Percentiles rank a stretch among this genome's conserved stretches.
These are phyloP conservation scores for Hetaerina americana DNA, from an alignment of 1,140 invertebrate genomes.

Conservation along the genomic window DNA sequence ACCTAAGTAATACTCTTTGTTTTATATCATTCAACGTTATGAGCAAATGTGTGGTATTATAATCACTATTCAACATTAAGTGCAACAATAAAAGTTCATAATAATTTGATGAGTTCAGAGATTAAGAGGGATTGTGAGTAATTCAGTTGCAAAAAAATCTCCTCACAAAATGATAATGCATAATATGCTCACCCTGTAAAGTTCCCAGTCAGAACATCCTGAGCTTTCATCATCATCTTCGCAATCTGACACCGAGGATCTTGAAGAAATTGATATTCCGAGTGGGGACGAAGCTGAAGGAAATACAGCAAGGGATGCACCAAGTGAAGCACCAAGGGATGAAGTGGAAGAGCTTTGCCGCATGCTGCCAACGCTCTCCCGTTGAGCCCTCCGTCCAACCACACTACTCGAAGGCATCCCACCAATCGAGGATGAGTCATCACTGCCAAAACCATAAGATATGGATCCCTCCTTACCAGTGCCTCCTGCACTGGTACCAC, in stretches of 20 bases:
- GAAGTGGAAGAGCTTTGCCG: background rate
- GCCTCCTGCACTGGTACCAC: background rate
- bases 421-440: background rate
- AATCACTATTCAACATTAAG: no score
- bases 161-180: no score
- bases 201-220: constrained; percentile 37
- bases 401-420: background rate
- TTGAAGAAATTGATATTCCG: background rate
- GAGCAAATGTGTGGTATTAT: no score
- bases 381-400: background rate
- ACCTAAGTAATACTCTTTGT: no score
- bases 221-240: background rate
- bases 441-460: background rate
- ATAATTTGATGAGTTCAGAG: no score
- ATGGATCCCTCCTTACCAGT: background rate
- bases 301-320: background rate
- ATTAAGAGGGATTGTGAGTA: no score
- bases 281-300: background rate
- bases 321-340: background rate
- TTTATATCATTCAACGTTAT: no score
- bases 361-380: background rate
- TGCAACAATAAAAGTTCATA: no score
- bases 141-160: no score
- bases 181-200: constrained; percentile 29
- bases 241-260: background rate